phyloP scores from a whole-genome alignment of 2,113 vertebrate genomes.

The Sturnira hondurensis region DNA sequence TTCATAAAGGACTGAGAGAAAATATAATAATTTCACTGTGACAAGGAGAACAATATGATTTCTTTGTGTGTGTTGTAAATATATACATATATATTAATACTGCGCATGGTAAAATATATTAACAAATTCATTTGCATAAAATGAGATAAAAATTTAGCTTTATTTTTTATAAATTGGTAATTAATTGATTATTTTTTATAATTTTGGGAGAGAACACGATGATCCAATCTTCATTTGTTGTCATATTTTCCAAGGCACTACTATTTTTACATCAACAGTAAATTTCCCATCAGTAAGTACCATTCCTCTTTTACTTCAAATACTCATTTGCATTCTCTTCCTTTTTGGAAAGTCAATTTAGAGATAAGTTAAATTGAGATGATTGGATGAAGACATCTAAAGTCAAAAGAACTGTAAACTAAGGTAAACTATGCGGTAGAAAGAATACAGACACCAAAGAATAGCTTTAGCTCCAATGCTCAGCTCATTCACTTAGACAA shows the following conservation, averaged over 20 bases:
- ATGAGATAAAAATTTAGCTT: neutral
- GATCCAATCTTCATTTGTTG: neutral
- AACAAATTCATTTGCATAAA: conserved; percentile 7
- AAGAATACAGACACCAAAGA: neutral
- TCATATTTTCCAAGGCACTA: neutral
- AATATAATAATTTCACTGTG: neutral
- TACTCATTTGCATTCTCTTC: neutral
- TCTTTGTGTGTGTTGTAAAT: neutral
- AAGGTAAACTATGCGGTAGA: neutral
- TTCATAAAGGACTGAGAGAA: conserved; percentile 15
- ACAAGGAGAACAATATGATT: neutral
- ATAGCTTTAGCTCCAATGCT: neutral
- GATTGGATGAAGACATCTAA: neutral
- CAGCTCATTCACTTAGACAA: neutral
- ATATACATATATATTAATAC: neutral
- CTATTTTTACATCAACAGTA: neutral
- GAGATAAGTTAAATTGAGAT: neutral
- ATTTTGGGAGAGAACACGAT: neutral
- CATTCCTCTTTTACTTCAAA: neutral
- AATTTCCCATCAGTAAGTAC: neutral
- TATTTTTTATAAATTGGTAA: neutral
- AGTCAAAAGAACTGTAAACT: neutral
- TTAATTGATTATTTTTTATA: neutral
- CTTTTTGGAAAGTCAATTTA: neutral
- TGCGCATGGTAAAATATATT: neutral